These are phyloP conservation scores for Struthio camelus DNA, from an alignment of 2,113 vertebrate species.

Conservation along the genomic window DNA sequence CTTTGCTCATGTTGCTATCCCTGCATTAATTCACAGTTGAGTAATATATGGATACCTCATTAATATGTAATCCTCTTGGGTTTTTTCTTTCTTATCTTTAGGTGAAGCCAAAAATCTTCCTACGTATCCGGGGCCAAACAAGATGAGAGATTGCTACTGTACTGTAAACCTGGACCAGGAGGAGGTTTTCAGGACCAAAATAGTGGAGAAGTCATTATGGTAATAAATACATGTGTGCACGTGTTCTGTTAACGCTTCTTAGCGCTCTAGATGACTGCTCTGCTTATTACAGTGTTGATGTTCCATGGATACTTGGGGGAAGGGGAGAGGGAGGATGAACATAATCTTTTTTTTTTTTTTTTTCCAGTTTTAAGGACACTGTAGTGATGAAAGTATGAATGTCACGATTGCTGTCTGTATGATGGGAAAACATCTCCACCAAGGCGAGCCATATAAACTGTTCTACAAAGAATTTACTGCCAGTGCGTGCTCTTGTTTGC, in stretches of 20 bases:
- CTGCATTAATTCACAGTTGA: not conserved
- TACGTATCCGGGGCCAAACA: slow-evolving; percentile 94
- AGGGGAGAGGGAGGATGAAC: not conserved
- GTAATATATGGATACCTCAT: not conserved
- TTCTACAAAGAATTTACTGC: not conserved
- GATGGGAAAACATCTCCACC: not conserved
- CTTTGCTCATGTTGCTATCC: not conserved
- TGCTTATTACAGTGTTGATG: not conserved
- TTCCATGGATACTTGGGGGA: not conserved
- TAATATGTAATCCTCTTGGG: not conserved
- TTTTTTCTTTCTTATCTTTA: slow-evolving; percentile 58
- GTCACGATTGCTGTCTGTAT: not conserved
- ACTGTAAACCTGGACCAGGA: slow-evolving; percentile 99
- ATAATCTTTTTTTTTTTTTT: not conserved
- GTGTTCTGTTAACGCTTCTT: not conserved
- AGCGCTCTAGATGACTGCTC: not conserved
- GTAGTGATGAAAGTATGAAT: not conserved
- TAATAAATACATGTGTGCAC: slow-evolving; percentile 23
- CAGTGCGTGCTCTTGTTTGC: not conserved
- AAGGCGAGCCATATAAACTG: not conserved
- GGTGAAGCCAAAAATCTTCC: slow-evolving; percentile 99
- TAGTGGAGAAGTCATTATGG: slow-evolving; percentile 94
- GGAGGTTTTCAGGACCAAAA: slow-evolving; percentile 98
- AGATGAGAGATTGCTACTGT: slow-evolving; percentile 97
- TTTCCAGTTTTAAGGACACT: not conserved